Conservation (phyloP, 2,113 vertebrate genomes). For the Notothenia coriiceps region DNA sequence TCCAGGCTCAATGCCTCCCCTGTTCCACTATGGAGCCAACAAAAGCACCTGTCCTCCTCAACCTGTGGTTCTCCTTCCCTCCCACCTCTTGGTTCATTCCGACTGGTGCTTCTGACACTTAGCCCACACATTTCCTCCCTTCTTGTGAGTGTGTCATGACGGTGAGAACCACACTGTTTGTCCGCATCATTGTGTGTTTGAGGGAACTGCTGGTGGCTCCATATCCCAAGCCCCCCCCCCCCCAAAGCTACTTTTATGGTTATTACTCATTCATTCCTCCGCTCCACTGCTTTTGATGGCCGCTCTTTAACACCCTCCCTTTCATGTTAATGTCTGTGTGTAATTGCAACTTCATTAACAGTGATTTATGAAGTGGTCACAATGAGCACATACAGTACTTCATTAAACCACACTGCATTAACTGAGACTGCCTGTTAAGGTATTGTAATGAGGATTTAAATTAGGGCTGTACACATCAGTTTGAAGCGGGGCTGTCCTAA, state of each 20-base stretch:
- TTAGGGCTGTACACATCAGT: too few relatives aligned
- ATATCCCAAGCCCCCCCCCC: background rate
- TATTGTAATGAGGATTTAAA: conserved; percentile 23
- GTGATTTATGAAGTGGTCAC: conserved; percentile 1
- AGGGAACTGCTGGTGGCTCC: conserved; percentile 3
- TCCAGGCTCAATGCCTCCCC: conserved; percentile 41
- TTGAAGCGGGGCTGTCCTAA: too few relatives aligned
- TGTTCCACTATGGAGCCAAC: conserved; percentile 45
- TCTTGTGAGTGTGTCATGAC: conserved; percentile 1
- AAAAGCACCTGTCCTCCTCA: conserved; percentile 26
- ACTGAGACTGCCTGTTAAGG: conserved; percentile 22
- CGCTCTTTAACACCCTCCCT: conserved; percentile 3
- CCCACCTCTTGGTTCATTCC: background rate
- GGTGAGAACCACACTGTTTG: conserved; percentile 15
- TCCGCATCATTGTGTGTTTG: conserved; percentile 1
- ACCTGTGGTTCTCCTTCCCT: background rate
- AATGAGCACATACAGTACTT: background rate
- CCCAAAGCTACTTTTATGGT: conserved; percentile 1
- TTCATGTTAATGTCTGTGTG: background rate
- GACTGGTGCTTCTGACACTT: background rate
- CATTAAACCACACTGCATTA: conserved; percentile 1
- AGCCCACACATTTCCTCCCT: conserved; percentile 28
- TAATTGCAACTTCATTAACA: conserved; percentile 13
- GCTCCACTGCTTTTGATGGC: conserved; percentile 9
- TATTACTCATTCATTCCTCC: conserved; percentile 20